Conservation (phyloP, 2,888 invertebrate species). For the Tetramorium bicarinatum region DNA sequence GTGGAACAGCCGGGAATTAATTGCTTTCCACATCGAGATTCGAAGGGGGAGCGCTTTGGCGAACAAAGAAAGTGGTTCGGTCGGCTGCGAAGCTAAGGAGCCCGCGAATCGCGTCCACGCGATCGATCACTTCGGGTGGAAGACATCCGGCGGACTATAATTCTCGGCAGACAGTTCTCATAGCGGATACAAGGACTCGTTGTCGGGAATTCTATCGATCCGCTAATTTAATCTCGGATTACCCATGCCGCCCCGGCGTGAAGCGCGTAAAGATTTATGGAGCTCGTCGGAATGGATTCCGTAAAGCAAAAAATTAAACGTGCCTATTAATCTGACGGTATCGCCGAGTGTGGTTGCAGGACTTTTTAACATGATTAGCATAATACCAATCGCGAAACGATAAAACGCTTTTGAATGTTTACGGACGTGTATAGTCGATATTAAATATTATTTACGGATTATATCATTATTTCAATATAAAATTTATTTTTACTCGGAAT, state of each 20-base stretch:
- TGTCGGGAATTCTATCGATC: slow-evolving; percentile 37
- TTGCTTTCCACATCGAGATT: slow-evolving; percentile 64
- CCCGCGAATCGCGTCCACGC: slow-evolving; percentile 55
- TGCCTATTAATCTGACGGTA: slow-evolving; percentile 26
- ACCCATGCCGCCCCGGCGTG: neutral
- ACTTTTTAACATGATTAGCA: slow-evolving; percentile 19
- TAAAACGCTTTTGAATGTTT: neutral
- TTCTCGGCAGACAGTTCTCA: slow-evolving; percentile 39
- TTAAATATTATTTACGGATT: neutral
- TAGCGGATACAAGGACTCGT: slow-evolving; percentile 27
- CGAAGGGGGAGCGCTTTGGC: slow-evolving; percentile 63
- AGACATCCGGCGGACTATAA: slow-evolving; percentile 47
- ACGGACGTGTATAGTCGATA: too few species aligned
- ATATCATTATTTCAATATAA: neutral
- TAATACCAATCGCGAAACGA: neutral
- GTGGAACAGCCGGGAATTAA: slow-evolving; percentile 71
- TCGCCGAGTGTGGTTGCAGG: neutral
- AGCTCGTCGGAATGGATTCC: slow-evolving; percentile 14
- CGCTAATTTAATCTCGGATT: slow-evolving; percentile 50
- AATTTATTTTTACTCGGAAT: neutral
- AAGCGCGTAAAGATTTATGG: slow-evolving; percentile 47
- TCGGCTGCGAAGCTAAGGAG: slow-evolving; percentile 63
- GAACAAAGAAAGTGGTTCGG: slow-evolving; percentile 70
- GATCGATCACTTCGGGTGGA: slow-evolving; percentile 59
- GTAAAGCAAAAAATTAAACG: slow-evolving; percentile 37